Conservation (phyloP, 2,888 invertebrate species). For the Augiades crinisus region DNA sequence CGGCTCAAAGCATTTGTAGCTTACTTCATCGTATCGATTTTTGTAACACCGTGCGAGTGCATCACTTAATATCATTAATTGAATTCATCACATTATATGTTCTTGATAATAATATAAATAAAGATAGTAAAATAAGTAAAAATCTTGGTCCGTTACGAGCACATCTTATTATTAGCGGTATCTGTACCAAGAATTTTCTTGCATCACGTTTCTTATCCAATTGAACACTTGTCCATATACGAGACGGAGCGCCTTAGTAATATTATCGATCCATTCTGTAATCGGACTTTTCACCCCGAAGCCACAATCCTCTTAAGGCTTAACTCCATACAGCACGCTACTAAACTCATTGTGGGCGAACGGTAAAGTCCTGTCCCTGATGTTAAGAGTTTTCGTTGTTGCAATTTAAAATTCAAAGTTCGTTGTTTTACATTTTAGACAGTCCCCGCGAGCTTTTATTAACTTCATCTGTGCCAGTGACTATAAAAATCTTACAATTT, state of each 20-base stretch:
- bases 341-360: conserved; percentile 17
- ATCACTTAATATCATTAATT: too few species aligned
- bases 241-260: conserved; percentile 9
- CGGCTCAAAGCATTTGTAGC: too few species aligned
- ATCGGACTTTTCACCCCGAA: conserved; percentile 17
- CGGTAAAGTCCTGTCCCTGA: not conserved
- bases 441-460: not conserved
- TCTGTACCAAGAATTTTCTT: not conserved
- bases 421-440: not conserved
- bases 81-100: too few species aligned
- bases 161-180: too few species aligned
- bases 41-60: too few species aligned
- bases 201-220: conserved; percentile 2
- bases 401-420: not conserved
- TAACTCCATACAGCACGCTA: conserved; percentile 10
- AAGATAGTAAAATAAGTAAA: too few species aligned
- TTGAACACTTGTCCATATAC: conserved; percentile 1
- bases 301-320: conserved; percentile 21
- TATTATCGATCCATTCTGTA: conserved; percentile 10
- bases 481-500: too few species aligned
- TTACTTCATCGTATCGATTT: too few species aligned
- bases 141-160: too few species aligned
- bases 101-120: too few species aligned
- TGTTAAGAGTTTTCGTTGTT: conserved; percentile 15
- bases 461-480: too few species aligned